Evolutionary conservation across 2,797 vertebrate species (phyloP).

Genomic region (Eleutherodactylus coqui): DNA sequence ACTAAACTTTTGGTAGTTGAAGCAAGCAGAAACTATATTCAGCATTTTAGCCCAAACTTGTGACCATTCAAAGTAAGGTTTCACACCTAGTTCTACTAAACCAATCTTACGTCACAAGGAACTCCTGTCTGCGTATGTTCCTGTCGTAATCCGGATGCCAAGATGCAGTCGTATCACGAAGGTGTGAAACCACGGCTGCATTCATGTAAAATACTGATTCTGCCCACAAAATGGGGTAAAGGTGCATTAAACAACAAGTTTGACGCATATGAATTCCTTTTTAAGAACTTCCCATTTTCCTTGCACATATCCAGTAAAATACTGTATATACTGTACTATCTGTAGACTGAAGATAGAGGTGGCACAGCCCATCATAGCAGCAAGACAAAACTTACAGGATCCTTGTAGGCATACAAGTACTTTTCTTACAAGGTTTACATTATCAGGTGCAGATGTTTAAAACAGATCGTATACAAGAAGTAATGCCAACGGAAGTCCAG

Average conservation of each 20-base stretch:
- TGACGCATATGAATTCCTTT: no score
- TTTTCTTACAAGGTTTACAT: no score
- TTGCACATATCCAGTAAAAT: no score
- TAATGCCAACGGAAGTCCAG: neutral
- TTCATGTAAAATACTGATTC: neutral
- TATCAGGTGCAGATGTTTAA: no score
- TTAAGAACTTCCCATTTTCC: no score
- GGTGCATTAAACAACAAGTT: no score
- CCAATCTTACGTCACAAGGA: neutral
- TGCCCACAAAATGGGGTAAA: neutral
- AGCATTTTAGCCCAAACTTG: neutral
- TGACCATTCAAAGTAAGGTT: neutral
- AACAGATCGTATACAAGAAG: no score
- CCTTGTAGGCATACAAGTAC: neutral
- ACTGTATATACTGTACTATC: no score
- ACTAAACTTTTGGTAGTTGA: neutral
- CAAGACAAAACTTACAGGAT: neutral
- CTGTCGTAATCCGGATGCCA: neutral
- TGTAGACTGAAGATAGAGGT: neutral
- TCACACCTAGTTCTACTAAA: neutral
- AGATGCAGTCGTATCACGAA: neutral
- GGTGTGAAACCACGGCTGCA: neutral
- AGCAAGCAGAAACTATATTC: neutral
- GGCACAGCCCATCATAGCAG: neutral
- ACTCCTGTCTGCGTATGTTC: neutral